Conservation (phyloP, 2,888 invertebrate species). For the Mylabris sibirica region DNA sequence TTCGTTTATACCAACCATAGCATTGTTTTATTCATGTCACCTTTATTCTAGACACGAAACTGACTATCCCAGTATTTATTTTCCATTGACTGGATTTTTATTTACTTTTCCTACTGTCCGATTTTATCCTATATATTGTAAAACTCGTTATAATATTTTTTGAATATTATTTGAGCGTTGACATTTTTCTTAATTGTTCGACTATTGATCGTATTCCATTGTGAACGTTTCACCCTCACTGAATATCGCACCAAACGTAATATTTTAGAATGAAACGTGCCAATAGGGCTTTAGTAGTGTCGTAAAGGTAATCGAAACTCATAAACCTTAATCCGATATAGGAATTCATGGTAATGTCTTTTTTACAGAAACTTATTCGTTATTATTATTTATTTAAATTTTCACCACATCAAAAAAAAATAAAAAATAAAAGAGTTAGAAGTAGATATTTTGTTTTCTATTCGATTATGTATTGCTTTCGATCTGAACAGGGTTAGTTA, state of each 20-base stretch:
- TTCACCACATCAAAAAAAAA: slow-evolving; percentile 11
- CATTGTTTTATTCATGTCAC: not conserved
- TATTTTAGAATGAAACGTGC: slow-evolving; percentile 56
- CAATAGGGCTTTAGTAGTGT: slow-evolving; percentile 57
- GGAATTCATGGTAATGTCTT: slow-evolving; percentile 51
- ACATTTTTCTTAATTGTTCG: slow-evolving; percentile 1
- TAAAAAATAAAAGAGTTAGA: not conserved
- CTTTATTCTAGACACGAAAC: not conserved
- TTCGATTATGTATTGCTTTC: not conserved
- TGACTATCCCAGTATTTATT: not conserved
- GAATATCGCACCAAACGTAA: slow-evolving; percentile 44
- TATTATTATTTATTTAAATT: slow-evolving; percentile 14
- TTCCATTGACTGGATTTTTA: not conserved
- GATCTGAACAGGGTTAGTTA: slow-evolving; percentile 3
- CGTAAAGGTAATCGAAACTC: slow-evolving; percentile 62
- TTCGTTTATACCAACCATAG: too few species aligned
- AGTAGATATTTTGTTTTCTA: not conserved
- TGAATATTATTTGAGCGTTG: not conserved
- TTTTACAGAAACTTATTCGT: slow-evolving; percentile 26
- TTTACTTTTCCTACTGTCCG: too few species aligned
- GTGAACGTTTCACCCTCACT: not conserved
- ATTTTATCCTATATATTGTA: too few species aligned
- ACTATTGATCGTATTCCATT: not conserved
- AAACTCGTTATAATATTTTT: not conserved
- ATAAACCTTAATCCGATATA: slow-evolving; percentile 60